Evolutionary conservation across 1,140 invertebrate genomes (phyloP).

Genomic region (Caerostris darwini): DNA sequence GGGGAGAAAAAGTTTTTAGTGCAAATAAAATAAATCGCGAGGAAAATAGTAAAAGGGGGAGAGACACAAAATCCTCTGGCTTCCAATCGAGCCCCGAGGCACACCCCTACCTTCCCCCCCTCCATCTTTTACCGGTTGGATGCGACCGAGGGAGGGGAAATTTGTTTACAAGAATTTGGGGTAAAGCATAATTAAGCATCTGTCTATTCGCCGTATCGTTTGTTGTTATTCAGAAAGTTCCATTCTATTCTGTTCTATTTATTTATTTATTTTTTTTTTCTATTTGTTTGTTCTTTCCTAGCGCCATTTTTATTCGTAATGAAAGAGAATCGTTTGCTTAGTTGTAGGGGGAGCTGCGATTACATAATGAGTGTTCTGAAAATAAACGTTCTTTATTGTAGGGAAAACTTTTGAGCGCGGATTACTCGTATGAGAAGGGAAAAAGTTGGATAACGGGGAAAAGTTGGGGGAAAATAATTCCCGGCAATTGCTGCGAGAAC

Average conservation of each 20-base stretch:
- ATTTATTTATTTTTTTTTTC: not conserved
- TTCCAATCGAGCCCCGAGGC: conserved; percentile 12
- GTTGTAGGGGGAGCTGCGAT: not conserved
- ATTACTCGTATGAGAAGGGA: conserved; percentile 15
- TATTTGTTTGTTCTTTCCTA: not conserved
- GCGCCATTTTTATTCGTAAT: conserved; percentile 39
- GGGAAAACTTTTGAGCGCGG: not conserved
- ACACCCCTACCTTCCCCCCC: not conserved
- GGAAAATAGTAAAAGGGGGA: not conserved
- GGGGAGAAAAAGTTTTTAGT: conserved; percentile 33
- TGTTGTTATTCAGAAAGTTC: conserved; percentile 35
- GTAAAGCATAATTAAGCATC: conserved; percentile 56
- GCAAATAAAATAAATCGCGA: conserved; percentile 59
- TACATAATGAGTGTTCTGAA: conserved; percentile 29
- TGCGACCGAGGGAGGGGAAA: not conserved
- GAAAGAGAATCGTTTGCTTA: conserved; percentile 43
- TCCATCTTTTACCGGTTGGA: not conserved
- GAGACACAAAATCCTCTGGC: conserved; percentile 19
- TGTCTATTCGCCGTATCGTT: not conserved
- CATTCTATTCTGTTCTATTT: not conserved
- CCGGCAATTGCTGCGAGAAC: not conserved
- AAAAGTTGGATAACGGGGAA: conserved; percentile 4
- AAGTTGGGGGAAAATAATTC: not conserved
- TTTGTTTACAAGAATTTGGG: conserved; percentile 49
- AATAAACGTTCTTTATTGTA: conserved; percentile 43